Evolutionary conservation across 2,113 vertebrate genomes (phyloP).

Genomic region (Hystrix brachyura): DNA sequence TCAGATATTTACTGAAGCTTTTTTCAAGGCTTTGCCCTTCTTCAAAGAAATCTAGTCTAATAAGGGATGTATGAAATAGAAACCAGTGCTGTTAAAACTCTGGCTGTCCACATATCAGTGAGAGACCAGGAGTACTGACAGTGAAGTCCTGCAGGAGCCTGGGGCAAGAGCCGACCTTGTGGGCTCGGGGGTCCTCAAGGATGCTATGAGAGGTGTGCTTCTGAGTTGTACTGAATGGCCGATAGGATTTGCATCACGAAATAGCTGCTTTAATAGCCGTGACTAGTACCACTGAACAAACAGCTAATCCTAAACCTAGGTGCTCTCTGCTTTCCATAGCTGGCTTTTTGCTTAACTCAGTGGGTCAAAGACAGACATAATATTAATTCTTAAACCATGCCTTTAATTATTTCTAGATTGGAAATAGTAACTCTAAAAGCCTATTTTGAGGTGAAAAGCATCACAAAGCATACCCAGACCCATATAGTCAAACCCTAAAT

Average conservation of each 20-base stretch:
- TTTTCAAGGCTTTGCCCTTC: constrained; percentile 45
- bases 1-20: constrained; percentile 18
- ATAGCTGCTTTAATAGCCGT: background rate
- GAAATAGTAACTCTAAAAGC: constrained; percentile 33
- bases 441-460: background rate
- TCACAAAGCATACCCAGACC: background rate
- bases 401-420: constrained; percentile 14
- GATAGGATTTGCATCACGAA: background rate
- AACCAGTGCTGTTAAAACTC: background rate
- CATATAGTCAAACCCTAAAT: background rate
- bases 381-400: background rate
- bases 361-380: background rate
- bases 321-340: background rate
- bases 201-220: background rate
- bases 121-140: background rate
- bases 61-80: constrained; percentile 24
- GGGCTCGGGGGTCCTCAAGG: background rate
- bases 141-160: background rate
- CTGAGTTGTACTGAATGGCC: background rate
- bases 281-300: background rate
- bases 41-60: constrained; percentile 39
- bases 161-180: background rate
- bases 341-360: background rate
- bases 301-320: background rate
- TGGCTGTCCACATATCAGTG: background rate